Conservation (phyloP, 1,140 invertebrate genomes). For the Camponotus vicinus region DNA sequence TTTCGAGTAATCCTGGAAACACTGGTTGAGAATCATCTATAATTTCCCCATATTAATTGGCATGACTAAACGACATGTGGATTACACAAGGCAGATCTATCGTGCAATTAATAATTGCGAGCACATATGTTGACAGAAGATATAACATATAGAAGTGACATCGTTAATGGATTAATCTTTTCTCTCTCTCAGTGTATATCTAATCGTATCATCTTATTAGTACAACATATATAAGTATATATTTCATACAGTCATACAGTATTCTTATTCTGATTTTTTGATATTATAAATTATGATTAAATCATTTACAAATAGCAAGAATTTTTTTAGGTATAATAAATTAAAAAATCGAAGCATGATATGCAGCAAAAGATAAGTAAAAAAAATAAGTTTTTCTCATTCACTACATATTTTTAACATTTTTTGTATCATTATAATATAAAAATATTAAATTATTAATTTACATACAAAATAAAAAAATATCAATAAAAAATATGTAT, state of each 20-base stretch:
- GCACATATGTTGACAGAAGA: background rate
- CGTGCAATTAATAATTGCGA: background rate
- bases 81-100: constrained; percentile 7
- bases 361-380: background rate
- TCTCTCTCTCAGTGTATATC: too few relatives aligned
- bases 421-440: background rate
- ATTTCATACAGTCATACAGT: background rate
- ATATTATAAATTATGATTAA: background rate
- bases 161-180: constrained; percentile 13
- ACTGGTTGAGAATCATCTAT: background rate
- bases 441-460: background rate
- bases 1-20: constrained; percentile 23
- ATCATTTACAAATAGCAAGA: background rate
- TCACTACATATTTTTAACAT: background rate
- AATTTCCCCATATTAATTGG: constrained; percentile 19
- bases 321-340: background rate
- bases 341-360: background rate
- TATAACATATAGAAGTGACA: background rate
- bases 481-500: background rate
- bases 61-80: constrained; percentile 20
- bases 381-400: background rate
- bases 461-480: background rate
- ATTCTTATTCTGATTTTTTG: background rate
- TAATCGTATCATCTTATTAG: background rate
- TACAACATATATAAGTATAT: background rate